These are phyloP conservation scores for Nomada ferruginata DNA, from an alignment of 2,888 invertebrate genomes.

Conservation along the genomic window DNA sequence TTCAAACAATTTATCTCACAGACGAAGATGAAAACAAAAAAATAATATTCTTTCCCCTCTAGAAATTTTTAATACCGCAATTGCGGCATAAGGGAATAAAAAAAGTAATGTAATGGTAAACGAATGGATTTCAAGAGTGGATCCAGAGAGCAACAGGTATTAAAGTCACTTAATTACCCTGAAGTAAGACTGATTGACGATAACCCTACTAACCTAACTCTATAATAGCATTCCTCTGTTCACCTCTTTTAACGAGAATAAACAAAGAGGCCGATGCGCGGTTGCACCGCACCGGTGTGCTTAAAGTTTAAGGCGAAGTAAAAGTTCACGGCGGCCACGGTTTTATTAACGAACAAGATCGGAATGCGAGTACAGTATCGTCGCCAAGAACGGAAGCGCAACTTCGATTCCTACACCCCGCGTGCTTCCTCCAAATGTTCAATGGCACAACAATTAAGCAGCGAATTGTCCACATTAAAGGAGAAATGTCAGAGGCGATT, in stretches of 20 bases:
- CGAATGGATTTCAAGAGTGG: neutral
- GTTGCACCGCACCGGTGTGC: constrained; percentile 45
- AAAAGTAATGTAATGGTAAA: neutral
- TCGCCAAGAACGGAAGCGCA: neutral
- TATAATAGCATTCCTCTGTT: constrained; percentile 61
- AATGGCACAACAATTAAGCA: no score
- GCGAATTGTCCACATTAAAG: no score
- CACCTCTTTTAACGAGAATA: constrained; percentile 54
- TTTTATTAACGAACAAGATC: constrained; percentile 53
- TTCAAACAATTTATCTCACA: neutral
- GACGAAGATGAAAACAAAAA: no score
- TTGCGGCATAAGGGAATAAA: no score
- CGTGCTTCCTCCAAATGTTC: neutral
- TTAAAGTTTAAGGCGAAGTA: constrained; percentile 63
- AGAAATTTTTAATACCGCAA: no score
- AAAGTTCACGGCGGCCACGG: constrained; percentile 49
- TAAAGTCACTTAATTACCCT: constrained; percentile 50
- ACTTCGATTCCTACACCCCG: neutral
- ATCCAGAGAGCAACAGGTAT: constrained; percentile 5
- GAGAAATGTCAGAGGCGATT: constrained; percentile 43
- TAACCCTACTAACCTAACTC: constrained; percentile 40
- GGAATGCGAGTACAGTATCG: constrained; percentile 30
- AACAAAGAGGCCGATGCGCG: constrained; percentile 55
- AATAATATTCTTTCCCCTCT: no score
- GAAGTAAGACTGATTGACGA: constrained; percentile 48